phyloP scores from a whole-genome alignment of 2,113 vertebrate genomes.

The Phylloscopus trochiloides region DNA sequence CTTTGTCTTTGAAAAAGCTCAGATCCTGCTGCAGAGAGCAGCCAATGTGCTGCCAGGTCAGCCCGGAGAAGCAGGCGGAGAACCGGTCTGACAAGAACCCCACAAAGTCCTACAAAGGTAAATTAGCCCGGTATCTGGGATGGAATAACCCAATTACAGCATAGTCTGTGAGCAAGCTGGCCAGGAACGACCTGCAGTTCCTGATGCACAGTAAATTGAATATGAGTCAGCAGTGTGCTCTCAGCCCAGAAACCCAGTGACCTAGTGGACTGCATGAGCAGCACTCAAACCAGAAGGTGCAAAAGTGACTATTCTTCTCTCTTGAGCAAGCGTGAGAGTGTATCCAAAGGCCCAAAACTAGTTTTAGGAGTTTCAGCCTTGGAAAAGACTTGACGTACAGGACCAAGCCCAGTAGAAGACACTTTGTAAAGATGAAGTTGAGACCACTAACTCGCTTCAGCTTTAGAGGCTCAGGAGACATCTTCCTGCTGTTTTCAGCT shows the following conservation, averaged over 20 bases:
- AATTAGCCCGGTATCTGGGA: background rate
- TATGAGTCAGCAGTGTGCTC: background rate
- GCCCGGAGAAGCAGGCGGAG: background rate
- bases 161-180: background rate
- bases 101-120: background rate
- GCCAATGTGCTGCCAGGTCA: background rate
- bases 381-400: background rate
- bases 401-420: background rate
- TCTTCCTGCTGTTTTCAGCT: background rate
- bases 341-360: accelerated
- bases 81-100: background rate
- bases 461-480: background rate
- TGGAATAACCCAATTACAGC: background rate
- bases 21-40: background rate
- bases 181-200: background rate
- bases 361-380: background rate
- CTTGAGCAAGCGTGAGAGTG: background rate
- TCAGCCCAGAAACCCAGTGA: background rate
- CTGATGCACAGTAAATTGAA: background rate
- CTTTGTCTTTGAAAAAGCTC: background rate
- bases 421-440: background rate
- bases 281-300: background rate
- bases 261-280: background rate
- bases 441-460: background rate
- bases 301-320: background rate